Evolutionary conservation across 2,797 vertebrate species (phyloP).

Genomic region (Triplophysa bombifrons): DNA sequence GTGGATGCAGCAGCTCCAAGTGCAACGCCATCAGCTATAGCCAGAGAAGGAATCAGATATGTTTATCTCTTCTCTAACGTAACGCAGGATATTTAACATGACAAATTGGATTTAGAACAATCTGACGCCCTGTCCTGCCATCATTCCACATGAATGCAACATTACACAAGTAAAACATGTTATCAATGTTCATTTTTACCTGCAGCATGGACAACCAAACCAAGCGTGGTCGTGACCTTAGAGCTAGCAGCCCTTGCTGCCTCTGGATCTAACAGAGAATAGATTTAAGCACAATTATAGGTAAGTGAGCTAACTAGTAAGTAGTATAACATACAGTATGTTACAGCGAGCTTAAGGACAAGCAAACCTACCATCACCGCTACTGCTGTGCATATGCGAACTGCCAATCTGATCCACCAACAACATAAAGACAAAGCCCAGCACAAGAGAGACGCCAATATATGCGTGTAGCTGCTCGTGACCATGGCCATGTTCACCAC

Average conservation of each 20-base stretch:
- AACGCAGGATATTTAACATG: background rate
- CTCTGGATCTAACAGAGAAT: slow-evolving; percentile 85
- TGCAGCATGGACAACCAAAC: slow-evolving; percentile 96
- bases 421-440: slow-evolving; percentile 98
- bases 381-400: slow-evolving; percentile 86
- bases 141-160: background rate
- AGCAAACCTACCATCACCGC: slow-evolving; percentile 82
- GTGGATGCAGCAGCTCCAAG: slow-evolving; percentile 97
- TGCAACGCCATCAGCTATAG: slow-evolving; percentile 92
- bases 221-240: slow-evolving; percentile 96
- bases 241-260: slow-evolving; percentile 85
- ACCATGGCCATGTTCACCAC: slow-evolving; percentile 71
- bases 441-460: slow-evolving; percentile 93
- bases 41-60: slow-evolving; percentile 6
- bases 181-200: slow-evolving; percentile 69
- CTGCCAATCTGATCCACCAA: slow-evolving; percentile 97
- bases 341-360: background rate
- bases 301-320: background rate
- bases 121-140: background rate
- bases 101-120: background rate
- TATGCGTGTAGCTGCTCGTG: slow-evolving; percentile 93
- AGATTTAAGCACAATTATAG: background rate
- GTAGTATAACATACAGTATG: background rate
- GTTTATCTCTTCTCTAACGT: background rate
- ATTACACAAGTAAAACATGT: background rate